These are phyloP conservation scores for Danionella cerebrum DNA, from an alignment of 2,113 vertebrate species.

Conservation along the genomic window DNA sequence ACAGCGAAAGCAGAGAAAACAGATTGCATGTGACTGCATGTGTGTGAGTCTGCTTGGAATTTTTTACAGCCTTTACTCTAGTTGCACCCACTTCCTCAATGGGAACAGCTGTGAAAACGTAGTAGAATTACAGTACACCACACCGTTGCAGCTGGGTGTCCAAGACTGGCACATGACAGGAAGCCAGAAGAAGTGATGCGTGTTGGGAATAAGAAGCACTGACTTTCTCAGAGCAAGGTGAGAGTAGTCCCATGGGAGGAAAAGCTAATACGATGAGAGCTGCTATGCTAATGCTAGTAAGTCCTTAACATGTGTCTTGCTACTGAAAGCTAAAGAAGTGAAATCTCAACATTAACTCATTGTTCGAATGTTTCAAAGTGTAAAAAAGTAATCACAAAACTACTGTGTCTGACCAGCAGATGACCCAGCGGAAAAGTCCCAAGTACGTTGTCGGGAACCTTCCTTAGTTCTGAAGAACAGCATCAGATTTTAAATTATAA, in stretches of 20 bases:
- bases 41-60: background rate
- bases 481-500: too few relatives aligned
- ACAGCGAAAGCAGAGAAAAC: constrained; percentile 7
- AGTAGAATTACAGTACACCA: constrained; percentile 4
- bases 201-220: background rate
- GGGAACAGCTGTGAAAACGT: constrained; percentile 35
- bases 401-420: background rate
- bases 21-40: background rate
- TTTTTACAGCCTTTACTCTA: background rate
- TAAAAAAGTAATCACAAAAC: too few relatives aligned
- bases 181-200: background rate
- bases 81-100: constrained; percentile 29
- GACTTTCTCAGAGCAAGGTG: background rate
- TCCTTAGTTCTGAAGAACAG: too few relatives aligned
- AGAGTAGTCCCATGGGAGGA: background rate
- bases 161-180: background rate
- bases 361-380: background rate
- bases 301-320: background rate
- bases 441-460: background rate
- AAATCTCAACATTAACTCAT: background rate
- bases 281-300: background rate
- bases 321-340: background rate
- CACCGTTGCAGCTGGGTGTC: background rate
- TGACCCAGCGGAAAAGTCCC: background rate
- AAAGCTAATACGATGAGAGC: background rate